These are phyloP conservation scores for Tauraco hartlaubi DNA, from an alignment of 2,797 vertebrate genomes.

Conservation along the genomic window DNA sequence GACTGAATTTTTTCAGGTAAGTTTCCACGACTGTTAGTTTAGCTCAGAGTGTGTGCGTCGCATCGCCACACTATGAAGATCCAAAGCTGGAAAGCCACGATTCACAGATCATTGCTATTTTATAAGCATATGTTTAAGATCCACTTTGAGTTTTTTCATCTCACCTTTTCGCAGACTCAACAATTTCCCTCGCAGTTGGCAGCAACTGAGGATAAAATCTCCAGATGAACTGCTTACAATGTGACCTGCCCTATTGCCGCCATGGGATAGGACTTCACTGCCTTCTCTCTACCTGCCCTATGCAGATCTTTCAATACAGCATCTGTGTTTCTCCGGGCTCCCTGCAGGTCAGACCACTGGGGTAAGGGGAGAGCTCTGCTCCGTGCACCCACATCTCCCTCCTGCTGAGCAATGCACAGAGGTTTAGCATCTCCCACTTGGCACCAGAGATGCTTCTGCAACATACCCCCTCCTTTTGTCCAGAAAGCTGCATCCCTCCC, in stretches of 20 bases:
- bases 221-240: neutral
- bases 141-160: neutral
- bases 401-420: neutral
- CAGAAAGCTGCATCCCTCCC: neutral
- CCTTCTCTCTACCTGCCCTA: neutral
- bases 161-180: neutral
- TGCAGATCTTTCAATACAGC: neutral
- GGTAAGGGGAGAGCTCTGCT: neutral
- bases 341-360: neutral
- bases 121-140: neutral
- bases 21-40: neutral
- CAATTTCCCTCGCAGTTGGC: neutral
- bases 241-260: neutral
- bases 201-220: neutral
- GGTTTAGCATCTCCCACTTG: neutral
- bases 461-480: neutral
- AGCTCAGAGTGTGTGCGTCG: neutral
- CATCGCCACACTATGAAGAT: neutral
- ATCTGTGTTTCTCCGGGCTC: neutral
- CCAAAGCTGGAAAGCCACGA: neutral
- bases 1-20: neutral
- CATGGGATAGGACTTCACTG: neutral
- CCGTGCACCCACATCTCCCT: neutral
- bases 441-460: neutral
- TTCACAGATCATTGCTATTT: neutral